phyloP scores from a whole-genome alignment of 2,888 invertebrate species.

The Tenthredo livida region DNA sequence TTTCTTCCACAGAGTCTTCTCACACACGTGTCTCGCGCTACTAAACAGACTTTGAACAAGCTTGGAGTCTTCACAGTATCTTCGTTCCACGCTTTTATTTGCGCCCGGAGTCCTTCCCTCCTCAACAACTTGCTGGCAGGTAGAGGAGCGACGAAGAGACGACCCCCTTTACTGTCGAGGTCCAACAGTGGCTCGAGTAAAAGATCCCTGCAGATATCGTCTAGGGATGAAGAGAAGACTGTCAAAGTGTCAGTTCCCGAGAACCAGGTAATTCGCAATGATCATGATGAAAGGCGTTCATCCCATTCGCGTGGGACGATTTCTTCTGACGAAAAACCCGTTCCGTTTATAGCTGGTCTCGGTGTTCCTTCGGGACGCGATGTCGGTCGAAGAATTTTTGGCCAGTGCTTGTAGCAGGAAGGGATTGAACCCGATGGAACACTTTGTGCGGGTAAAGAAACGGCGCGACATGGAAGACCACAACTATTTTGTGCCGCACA shows the following conservation, averaged over 20 bases:
- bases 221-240: conserved; percentile 93
- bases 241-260: conserved; percentile 95
- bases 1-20: conserved; percentile 88
- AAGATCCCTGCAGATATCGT: conserved; percentile 92
- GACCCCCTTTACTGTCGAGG: conserved; percentile 93
- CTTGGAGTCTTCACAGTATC: conserved; percentile 98
- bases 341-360: conserved; percentile 82
- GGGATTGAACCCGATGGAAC: conserved; percentile 95
- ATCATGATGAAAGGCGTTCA: neutral
- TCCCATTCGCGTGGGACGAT: neutral
- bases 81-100: conserved; percentile 98
- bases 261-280: conserved; percentile 79
- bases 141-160: conserved; percentile 93
- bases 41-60: conserved; percentile 96
- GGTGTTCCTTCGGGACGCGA: conserved; percentile 92
- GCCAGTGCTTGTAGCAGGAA: conserved; percentile 95
- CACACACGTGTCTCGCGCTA: conserved; percentile 96
- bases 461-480: conserved; percentile 97
- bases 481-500: conserved; percentile 97
- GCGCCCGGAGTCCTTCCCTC: conserved; percentile 95
- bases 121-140: conserved; percentile 95
- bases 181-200: conserved; percentile 94
- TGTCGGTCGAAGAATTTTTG: conserved; percentile 97
- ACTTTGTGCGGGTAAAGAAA: conserved; percentile 97
- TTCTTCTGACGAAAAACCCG: conserved; percentile 45